Evolutionary conservation across 1,140 invertebrate genomes (phyloP).

Genomic region (Dinothrombium tinctorium): DNA sequence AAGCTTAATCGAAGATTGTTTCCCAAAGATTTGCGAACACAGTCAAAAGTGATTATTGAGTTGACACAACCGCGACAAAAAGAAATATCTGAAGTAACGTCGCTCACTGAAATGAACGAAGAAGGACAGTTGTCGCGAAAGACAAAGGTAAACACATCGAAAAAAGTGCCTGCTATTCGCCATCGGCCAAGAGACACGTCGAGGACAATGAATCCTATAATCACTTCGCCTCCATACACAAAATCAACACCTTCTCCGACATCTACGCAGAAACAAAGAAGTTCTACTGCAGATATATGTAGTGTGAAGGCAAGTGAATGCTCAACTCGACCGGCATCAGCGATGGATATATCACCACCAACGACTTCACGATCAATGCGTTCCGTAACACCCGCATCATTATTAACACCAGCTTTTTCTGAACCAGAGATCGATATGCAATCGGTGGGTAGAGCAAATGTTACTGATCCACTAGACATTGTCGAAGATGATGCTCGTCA

Average conservation of each 20-base stretch:
- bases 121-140: constrained; percentile 1
- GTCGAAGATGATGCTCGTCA: neutral
- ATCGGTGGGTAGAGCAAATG: neutral
- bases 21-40: neutral
- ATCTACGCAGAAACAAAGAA: no score
- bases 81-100: constrained; percentile 3
- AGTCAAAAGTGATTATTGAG: constrained; percentile 3
- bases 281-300: no score
- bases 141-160: neutral
- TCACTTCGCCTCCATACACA: neutral
- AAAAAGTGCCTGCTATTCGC: constrained; percentile 2
- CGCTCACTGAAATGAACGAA: neutral
- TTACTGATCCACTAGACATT: neutral
- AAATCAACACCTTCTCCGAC: neutral
- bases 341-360: neutral
- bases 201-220: neutral
- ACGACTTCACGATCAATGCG: neutral
- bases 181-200: neutral
- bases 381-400: no score
- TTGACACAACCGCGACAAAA: neutral
- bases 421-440: no score
- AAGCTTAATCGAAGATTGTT: neutral
- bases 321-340: constrained; percentile 2
- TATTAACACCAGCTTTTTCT: no score
- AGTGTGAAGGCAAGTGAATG: neutral